These are phyloP conservation scores for Dendroctonus valens DNA, from an alignment of 1,140 invertebrate genomes.

Conservation along the genomic window DNA sequence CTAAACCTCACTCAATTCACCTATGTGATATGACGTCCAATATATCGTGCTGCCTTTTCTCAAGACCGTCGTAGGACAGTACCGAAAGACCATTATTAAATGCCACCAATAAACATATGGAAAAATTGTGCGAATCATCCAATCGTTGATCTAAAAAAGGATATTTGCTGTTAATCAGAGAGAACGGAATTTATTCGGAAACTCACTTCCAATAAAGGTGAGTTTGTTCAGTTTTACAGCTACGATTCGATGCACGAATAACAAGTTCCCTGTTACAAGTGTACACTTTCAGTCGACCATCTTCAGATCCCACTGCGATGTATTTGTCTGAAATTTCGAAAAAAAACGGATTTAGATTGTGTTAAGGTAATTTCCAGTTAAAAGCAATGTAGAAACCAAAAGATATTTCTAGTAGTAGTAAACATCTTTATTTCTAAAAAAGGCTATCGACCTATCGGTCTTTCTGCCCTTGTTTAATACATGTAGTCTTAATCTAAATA, in stretches of 20 bases:
- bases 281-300: conserved; percentile 44
- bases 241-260: conserved; percentile 36
- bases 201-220: conserved; percentile 40
- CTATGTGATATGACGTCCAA: conserved; percentile 35
- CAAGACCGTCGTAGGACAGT: conserved; percentile 31
- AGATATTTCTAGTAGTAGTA: too few species aligned
- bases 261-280: conserved; percentile 41
- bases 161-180: not conserved
- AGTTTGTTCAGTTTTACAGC: conserved; percentile 42
- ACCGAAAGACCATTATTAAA: conserved; percentile 31
- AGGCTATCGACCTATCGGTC: too few species aligned
- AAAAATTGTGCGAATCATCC: conserved; percentile 20
- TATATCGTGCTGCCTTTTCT: conserved; percentile 31
- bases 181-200: not conserved
- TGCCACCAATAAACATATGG: conserved; percentile 30
- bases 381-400: too few species aligned
- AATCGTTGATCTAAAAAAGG: conserved; percentile 27
- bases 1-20: conserved; percentile 11
- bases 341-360: too few species aligned
- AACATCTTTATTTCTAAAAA: too few species aligned
- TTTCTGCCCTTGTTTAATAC: too few species aligned
- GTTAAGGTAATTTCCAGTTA: too few species aligned
- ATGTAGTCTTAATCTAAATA: too few species aligned
- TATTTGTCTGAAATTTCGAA: conserved; percentile 34
- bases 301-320: conserved; percentile 45